Evolutionary conservation across 2,888 invertebrate species (phyloP), one percentile per base, ranked within the genome.

Genomic region (Brachypalpus laphriformis): DNA sequence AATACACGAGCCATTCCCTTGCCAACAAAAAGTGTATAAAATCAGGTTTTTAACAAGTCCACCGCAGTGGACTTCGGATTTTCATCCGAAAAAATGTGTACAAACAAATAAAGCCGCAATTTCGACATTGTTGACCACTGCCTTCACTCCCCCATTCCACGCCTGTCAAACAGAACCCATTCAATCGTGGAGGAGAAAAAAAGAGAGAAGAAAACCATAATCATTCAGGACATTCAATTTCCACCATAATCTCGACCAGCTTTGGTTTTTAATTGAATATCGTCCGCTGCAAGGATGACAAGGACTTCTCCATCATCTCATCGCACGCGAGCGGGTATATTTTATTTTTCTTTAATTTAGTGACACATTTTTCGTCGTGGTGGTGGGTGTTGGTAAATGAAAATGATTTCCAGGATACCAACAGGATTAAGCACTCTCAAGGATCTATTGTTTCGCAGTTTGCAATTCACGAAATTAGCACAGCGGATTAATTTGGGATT

Each of bases 181-280:
- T 20, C 20, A 31, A 31, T 14, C n/a, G 22, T 37, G 6, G 40
- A 20, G 11, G 7, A 22, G 1, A 25, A 22, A 31, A 34, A 18
- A 11, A 31, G 16, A 18, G 5, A 54, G 3, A n/a, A 49, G 20
- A 31, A 31, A 54, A 16, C 2, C 16, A 16, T 28, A n/a, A 56
- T 18, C 34, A 9, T 8, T 4, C 28, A 28, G 28, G 28, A 49
- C 40, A 66, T 54, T 66, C 66, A 66, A 66, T 66, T 66, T 66
- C 11, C 18, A 40, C 9, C 51, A 18, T 66, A 66, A 66, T 66
- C 66, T 66, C 16, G 40, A 0, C 14, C 28, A 49, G 66, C 16
- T 66, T 66, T 65, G 20, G 51, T 25, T 66, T 56, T 66, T 66
- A 66, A 66, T 66, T 66, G 66, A 66, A 66, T 40, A 40, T 40